Base-by-base conservation (phyloP, 2,797 vertebrate genomes). In the Nyctalus aviator region DNA sequence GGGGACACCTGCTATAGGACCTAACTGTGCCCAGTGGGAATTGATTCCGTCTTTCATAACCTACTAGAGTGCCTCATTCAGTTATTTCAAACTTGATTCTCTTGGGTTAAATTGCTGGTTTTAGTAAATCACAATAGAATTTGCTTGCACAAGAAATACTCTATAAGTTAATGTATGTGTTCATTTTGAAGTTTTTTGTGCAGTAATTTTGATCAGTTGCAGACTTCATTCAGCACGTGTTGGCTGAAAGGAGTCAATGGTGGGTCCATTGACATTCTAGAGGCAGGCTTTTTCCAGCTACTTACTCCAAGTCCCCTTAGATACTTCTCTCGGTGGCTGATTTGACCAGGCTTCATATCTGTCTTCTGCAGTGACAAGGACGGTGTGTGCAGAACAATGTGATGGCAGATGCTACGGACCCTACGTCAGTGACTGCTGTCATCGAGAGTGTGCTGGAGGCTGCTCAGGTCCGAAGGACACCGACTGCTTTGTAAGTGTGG, bases 401-500 rank as follows among this genome's bases (percentile, higher is more conserved):
- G 99, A 99, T 44, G 99, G 99, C 71, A 99, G 99, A 90, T 99
- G 99, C 98, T 99, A 99, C 0, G 99, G 99, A 71, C 99, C 99
- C 44, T 99, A 99, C n/a, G 99, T 99, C 98, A 99, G 99, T 1
- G 99, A 99, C 98, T 99, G 99, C 98, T 99, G 99, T 97, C 99
- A 99, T 97, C 99, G 99, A 1, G 99, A 99, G 96, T 99, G 99
- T 1, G 99, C 99, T 2, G 99, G 99, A 46, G 99, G 99, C 96
- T 99, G 99, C 95, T 99, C 98, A 0, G 99, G 99, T 96, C 99
- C 99, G 27, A 99, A 99, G 98, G 99, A 99, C 98, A 99, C 99
- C 0, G 99, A 99, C 95, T 99, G 99, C 97, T 99, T 99, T 41
- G 99, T 99, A 98, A 0, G 99, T 99, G 88, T 27, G 75, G 0